Percentiles rank a stretch among this genome's conserved stretches.
These are phyloP conservation scores for Chouioia cunea DNA, from an alignment of 2,888 invertebrate genomes.

Conservation along the genomic window DNA sequence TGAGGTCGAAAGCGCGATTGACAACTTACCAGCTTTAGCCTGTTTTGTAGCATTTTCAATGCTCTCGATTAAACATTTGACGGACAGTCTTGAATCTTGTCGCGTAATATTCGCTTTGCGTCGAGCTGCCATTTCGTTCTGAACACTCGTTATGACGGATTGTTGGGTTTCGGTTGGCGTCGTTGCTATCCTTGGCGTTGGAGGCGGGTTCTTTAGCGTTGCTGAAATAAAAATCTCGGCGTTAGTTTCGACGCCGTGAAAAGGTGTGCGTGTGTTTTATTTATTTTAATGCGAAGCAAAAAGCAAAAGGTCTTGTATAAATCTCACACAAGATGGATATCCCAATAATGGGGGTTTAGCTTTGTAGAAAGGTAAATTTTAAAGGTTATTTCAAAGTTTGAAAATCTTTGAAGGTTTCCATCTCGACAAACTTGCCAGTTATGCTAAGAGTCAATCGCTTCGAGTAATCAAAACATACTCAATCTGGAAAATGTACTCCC, in stretches of 20 bases:
- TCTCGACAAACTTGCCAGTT: not conserved
- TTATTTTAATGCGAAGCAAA: constrained; percentile 36
- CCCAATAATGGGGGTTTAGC: constrained; percentile 13
- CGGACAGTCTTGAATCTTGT: constrained; percentile 86
- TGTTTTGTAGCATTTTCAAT: constrained; percentile 89
- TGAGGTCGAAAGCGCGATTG: not conserved
- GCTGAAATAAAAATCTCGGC: constrained; percentile 31
- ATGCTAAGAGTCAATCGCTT: too few relatives aligned
- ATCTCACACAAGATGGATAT: constrained; percentile 18
- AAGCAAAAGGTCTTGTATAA: constrained; percentile 39
- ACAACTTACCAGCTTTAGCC: constrained; percentile 71
- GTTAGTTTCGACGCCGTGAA: not conserved
- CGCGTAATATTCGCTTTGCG: constrained; percentile 72
- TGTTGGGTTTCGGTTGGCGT: constrained; percentile 70
- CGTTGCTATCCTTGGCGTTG: constrained; percentile 62
- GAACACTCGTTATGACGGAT: constrained; percentile 71
- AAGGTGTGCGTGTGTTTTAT: not conserved
- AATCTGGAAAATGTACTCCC: too few relatives aligned
- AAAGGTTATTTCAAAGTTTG: not conserved
- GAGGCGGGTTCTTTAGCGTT: constrained; percentile 54
- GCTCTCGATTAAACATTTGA: constrained; percentile 91
- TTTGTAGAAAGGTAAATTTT: constrained; percentile 4
- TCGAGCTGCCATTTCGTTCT: constrained; percentile 73
- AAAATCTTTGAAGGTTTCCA: not conserved
- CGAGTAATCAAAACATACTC: too few relatives aligned